Evolutionary conservation across 2,888 invertebrate species (phyloP), one percentile per base, ranked within the genome.

Genomic region (Mesoligia furuncula): DNA sequence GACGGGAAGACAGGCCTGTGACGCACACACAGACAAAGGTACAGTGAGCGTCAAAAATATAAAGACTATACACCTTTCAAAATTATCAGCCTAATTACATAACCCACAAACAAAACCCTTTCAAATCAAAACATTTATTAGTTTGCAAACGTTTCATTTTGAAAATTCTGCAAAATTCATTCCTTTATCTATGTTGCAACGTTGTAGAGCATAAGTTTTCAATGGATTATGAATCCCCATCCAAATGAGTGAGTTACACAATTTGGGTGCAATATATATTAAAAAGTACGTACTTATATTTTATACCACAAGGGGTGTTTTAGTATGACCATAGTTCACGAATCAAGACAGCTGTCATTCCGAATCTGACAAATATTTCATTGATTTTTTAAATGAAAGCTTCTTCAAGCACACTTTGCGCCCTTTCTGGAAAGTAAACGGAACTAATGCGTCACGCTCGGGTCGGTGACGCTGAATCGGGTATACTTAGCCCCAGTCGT

Each of bases 1-100:
- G 88, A 91, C 86, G 84, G 66, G 67, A 85, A 89, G 87, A 86
- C 87, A 86, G 79, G 75, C 75, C 80, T 80, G 48, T 69, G 64
- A 71, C 45, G 72, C 76, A 48, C 70, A 81, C 66, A 78, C 66
- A 62, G 54, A 75, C 17, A 67, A 48, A 65, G 13, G 65, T 65
- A 73, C 73, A 51, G 68, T 65, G 7, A 51, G 20, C 42, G 17
- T 6, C 42, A 51, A 42, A 64, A 42, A 42, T 74, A 7, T 42
- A n/a, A 4, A 17, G 31, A n/a, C 36, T 8, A 9, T 31, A 57
- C 20, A 4, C 17, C 13, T 8, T n/a, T 27, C 1, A 68, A 77
- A 54, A 20, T 15, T 0, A 36, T 57, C 31, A 27, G 2, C 62
- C 31, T 42, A 54, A 15, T 36, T 45, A 20, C 31, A 9, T 64